Base-by-base conservation (phyloP, 2,888 invertebrate species). In the Copidosoma aretas region DNA sequence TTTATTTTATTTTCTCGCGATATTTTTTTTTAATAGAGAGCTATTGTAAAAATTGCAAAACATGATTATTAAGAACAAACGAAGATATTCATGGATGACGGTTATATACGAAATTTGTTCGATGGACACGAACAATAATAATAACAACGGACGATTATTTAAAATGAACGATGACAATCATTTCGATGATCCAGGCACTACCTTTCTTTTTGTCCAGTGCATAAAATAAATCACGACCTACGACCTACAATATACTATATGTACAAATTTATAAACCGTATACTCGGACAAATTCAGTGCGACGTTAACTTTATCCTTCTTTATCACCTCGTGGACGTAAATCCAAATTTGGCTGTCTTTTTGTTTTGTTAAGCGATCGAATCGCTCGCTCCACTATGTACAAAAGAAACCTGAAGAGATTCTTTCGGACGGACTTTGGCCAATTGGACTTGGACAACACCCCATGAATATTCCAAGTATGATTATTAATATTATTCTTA, bases 351-450 rank as follows among this genome's bases (percentile, higher is more conserved):
- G 62, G 71, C 68, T 71, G 54, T 59, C 62, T 46, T 46, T 46
- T 46, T 46, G 43, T 12, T 46, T 46, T 46, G 14, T 46, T 46
- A 15, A 15, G 64, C 62, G 61, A 65, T 71, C 60, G 69, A 69
- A 67, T 70, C 72, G 64, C 72, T 61, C 15, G 43, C 62, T 67
- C 63, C 57, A 56, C 64, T 68, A 72, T 72, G 61, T 72, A 72
- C 70, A 70, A 72, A 70, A 68, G 68, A 72, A 72, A 68, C 64
- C 46, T 64, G 58, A 19, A 71, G 78, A 80, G 78, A 80, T 79
- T 80, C 74, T 74, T 80, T 80, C 79, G 82, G 83, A 83, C 82
- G 83, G 82, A 83, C 78, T 83, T 79, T 75, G 75, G 78, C 80
- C 80, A 78, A 79, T 75, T 71, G 70, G 73, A 73, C 68, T 59